A percentile compares a stretch with the other conserved stretches of the same genome.
phyloP scores from a whole-genome alignment of 2,113 vertebrate species.

The Trichechus manatus region DNA sequence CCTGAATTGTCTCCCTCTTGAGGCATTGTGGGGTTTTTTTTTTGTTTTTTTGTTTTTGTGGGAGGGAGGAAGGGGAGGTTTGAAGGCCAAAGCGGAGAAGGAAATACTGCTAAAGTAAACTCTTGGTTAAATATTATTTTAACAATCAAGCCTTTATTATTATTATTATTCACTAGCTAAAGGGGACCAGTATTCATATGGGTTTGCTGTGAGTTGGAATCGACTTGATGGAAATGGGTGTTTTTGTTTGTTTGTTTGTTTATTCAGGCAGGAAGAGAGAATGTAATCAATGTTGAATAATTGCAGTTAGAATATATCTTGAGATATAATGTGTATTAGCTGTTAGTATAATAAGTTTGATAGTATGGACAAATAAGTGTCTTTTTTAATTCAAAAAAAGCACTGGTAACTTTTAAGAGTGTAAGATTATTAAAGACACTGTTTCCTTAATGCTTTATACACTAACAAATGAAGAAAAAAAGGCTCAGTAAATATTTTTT shows the following conservation, averaged over 20 bases:
- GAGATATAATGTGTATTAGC: not conserved
- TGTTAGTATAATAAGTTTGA: not conserved
- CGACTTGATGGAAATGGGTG: not conserved
- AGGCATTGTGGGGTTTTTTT: not conserved
- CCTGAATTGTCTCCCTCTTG: not conserved
- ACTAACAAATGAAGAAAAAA: not conserved
- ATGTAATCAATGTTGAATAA: not conserved
- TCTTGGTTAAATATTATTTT: constrained; percentile 5
- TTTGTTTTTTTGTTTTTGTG: not conserved
- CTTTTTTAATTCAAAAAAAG: not conserved
- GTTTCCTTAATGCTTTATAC: not conserved
- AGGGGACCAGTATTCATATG: not conserved
- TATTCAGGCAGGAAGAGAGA: not conserved
- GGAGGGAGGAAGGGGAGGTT: too few relatives aligned
- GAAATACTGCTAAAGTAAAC: not conserved
- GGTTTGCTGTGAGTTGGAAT: not conserved
- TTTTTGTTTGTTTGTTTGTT: too few relatives aligned
- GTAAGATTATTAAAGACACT: not conserved
- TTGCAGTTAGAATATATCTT: not conserved
- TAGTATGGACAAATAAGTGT: not conserved
- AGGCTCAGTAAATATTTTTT: not conserved
- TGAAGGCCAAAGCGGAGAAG: not conserved
- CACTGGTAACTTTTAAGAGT: not conserved
- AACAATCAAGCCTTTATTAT: not conserved
- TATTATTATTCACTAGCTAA: not conserved